phyloP scores from a whole-genome alignment of 2,113 vertebrate genomes.

The Micromys minutus region DNA sequence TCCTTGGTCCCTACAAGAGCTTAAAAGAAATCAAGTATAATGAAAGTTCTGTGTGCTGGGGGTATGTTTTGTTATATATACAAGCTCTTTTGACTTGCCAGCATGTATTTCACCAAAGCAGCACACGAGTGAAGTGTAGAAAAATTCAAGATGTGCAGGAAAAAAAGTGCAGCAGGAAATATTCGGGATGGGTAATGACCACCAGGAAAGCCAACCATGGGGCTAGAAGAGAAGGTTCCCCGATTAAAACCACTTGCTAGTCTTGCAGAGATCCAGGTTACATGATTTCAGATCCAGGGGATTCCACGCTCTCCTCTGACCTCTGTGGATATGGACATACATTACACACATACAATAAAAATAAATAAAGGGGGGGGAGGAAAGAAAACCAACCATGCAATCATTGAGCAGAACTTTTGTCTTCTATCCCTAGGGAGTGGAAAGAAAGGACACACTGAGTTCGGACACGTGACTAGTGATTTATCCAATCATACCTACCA shows the following conservation, averaged over 20 bases:
- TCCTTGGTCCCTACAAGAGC: neutral
- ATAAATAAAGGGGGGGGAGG: neutral
- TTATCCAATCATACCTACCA: neutral
- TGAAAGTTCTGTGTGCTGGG: neutral
- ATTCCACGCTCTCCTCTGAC: too few relatives aligned
- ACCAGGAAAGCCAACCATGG: neutral
- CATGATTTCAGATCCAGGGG: neutral
- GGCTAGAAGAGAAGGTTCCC: neutral
- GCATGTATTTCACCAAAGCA: neutral
- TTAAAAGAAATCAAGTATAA: neutral
- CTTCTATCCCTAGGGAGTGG: neutral
- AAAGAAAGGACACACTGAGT: neutral
- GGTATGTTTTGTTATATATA: neutral
- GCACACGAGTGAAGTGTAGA: too few relatives aligned
- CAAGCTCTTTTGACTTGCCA: neutral
- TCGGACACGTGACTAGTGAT: neutral
- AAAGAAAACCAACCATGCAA: neutral
- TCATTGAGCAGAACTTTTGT: neutral
- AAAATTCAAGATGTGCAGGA: neutral
- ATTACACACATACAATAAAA: neutral
- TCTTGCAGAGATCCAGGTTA: neutral
- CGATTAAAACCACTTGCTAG: neutral
- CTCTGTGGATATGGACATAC: neutral
- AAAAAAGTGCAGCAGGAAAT: neutral
- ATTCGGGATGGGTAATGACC: neutral